Evolutionary conservation across 2,797 vertebrate species (phyloP).

Genomic region (Poeciliopsis paucimaculata): DNA sequence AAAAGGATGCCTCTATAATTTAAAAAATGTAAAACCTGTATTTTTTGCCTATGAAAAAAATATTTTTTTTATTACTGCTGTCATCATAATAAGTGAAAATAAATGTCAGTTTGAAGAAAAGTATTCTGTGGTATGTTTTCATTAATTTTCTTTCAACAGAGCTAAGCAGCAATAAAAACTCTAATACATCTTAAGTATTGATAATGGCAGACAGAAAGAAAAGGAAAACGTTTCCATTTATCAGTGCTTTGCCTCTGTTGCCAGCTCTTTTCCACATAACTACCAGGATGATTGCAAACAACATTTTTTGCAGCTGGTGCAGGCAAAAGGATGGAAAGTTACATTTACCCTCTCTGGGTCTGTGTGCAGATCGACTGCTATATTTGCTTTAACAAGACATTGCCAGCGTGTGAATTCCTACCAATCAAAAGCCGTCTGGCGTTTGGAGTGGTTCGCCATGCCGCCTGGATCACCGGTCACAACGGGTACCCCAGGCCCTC

Average conservation of each 20-base stretch:
- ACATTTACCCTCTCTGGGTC: background rate
- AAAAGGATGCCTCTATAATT: background rate
- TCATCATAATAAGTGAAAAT: background rate
- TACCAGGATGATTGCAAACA: background rate
- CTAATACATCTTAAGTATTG: background rate
- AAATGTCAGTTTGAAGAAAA: background rate
- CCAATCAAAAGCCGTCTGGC: conserved; percentile 96
- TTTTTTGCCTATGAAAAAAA: background rate
- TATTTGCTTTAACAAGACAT: background rate
- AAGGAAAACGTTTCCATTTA: background rate
- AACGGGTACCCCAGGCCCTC: conserved; percentile 84
- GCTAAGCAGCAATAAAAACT: background rate
- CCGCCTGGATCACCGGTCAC: conserved; percentile 85
- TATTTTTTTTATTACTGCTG: background rate
- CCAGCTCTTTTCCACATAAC: background rate
- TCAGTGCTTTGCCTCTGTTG: background rate
- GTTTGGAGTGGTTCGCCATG: conserved; percentile 92
- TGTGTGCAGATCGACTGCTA: too few relatives aligned
- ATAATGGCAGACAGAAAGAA: background rate
- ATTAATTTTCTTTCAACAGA: background rate
- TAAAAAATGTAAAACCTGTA: background rate
- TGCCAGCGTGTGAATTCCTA: conserved; percentile 69
- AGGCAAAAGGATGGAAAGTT: background rate
- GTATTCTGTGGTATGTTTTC: background rate
- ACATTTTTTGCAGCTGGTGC: background rate